A percentile compares a stretch with the other conserved stretches of the same genome.
phyloP scores from a whole-genome alignment of 2,797 vertebrate species.

The Anableps anableps region DNA sequence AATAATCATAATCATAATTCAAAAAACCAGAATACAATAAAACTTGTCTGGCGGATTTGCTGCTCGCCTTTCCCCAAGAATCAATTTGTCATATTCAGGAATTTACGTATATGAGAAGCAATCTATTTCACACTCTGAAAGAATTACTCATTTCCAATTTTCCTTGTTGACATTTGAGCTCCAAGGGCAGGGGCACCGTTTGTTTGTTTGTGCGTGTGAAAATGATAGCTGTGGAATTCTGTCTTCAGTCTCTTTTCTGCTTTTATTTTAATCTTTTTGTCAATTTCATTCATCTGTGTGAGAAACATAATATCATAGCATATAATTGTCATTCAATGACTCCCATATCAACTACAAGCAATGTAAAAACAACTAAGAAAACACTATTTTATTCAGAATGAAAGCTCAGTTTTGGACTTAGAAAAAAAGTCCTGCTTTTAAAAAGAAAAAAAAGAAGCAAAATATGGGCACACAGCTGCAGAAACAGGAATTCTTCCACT shows the following conservation, averaged over 20 bases:
- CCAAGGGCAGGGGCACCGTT: conserved; percentile 38
- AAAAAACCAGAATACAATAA: conserved; percentile 56
- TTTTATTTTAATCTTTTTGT: conserved; percentile 25
- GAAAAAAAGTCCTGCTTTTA: background rate
- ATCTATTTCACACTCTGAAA: conserved; percentile 82
- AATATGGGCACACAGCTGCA: background rate
- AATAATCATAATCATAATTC: conserved; percentile 65
- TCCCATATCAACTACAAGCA: background rate
- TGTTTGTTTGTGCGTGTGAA: conserved; percentile 29
- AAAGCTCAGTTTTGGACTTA: background rate
- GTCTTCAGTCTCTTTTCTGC: conserved; percentile 19
- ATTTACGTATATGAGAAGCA: conserved; percentile 78
- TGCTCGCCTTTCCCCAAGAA: conserved; percentile 64
- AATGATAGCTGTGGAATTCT: conserved; percentile 16
- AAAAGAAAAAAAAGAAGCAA: background rate
- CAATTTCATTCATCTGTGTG: conserved; percentile 2
- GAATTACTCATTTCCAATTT: conserved; percentile 82
- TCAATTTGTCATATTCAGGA: conserved; percentile 84
- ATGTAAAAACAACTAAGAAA: background rate
- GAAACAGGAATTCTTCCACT: background rate
- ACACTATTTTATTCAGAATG: background rate
- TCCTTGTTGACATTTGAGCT: conserved; percentile 80
- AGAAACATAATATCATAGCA: conserved; percentile 1
- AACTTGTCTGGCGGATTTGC: conserved; percentile 71
- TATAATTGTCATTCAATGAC: background rate